Evolutionary conservation across 2,797 vertebrate species (phyloP), one percentile per base, ranked within the genome.

Genomic region (Lophotriccus pileatus): DNA sequence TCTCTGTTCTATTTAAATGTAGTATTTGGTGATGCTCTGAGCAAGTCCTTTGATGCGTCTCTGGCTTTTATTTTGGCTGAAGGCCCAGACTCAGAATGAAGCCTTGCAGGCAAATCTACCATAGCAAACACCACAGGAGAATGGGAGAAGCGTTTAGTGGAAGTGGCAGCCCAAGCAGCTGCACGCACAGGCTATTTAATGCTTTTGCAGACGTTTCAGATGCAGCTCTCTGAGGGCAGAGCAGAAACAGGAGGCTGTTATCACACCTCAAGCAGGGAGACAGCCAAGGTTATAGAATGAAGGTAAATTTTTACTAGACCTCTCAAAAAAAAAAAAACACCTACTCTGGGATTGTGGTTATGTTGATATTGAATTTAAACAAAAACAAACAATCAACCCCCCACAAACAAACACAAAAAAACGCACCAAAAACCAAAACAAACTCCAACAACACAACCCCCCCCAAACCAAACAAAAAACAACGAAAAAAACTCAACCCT

Each of bases 51-150:
- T 87, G 76, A 83, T 89, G 80, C 55, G 23, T 55, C 68, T 74
- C 87, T 67, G 68, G 47, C 12, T 95, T 90, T 76, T 85, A 41
- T 76, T 94, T 89, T 95, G 89, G 77, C 86, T 82, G 63, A 80
- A 86, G 56, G 94, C 92, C 79, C 87, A 95, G 83, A 76, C 56
- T 82, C 39, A 52, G 53, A 89, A 75, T 6, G 63, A 84, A 91
- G 69, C 62, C 59, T 64, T 36, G 36, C 34, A 63, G 86, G 76
- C 89, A 92, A 89, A 89, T 50, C 60, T 41, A 72, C 56, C 76
- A 21, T 2, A 69, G 70, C 91, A 89, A 76, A 80, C 39, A 43
- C 7, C 50, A 59, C 37, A 85, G 77, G 67, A 86, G 62, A 64
- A 56, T 17, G 44, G 56, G 23, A 83, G 76, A 80, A 87, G 77